Evolutionary conservation across 2,113 vertebrate species (phyloP).

Genomic region (Nothobranchius kuhntae): DNA sequence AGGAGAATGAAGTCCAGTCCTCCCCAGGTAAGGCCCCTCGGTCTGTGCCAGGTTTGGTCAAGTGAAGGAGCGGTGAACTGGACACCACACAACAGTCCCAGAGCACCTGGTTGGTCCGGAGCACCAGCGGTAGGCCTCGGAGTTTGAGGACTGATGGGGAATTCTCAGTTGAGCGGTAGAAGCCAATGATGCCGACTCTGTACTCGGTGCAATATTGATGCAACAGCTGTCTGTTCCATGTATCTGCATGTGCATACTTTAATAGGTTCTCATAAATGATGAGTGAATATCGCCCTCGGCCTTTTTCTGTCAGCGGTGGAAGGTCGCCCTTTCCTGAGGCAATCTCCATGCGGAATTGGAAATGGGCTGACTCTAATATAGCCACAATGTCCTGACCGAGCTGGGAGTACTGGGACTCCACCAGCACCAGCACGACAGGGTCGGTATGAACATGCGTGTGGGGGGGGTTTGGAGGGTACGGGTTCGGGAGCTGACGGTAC

Average conservation of each 20-base stretch:
- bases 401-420: constrained; percentile 98
- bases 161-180: constrained; percentile 95
- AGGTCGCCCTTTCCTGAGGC: constrained; percentile 94
- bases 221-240: constrained; percentile 93
- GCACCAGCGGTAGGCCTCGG: constrained; percentile 86
- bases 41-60: constrained; percentile 87
- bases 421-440: constrained; percentile 87
- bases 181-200: constrained; percentile 94
- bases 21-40: constrained; percentile 88
- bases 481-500: constrained; percentile 79
- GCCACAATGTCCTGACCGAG: constrained; percentile 95
- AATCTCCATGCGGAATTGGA: constrained; percentile 93
- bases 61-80: constrained; percentile 87
- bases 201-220: constrained; percentile 97
- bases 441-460: constrained; percentile 88
- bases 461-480: constrained; percentile 85
- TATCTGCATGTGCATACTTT: constrained; percentile 92
- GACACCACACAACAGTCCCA: constrained; percentile 89
- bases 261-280: constrained; percentile 95
- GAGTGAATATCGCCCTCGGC: constrained; percentile 88
- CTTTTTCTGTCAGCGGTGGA: constrained; percentile 90
- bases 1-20: constrained; percentile 94
- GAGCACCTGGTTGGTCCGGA: constrained; percentile 89
- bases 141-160: constrained; percentile 84
- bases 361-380: constrained; percentile 92